Evolutionary conservation across 2,888 invertebrate genomes (phyloP).

Genomic region (Mamestra brassicae): DNA sequence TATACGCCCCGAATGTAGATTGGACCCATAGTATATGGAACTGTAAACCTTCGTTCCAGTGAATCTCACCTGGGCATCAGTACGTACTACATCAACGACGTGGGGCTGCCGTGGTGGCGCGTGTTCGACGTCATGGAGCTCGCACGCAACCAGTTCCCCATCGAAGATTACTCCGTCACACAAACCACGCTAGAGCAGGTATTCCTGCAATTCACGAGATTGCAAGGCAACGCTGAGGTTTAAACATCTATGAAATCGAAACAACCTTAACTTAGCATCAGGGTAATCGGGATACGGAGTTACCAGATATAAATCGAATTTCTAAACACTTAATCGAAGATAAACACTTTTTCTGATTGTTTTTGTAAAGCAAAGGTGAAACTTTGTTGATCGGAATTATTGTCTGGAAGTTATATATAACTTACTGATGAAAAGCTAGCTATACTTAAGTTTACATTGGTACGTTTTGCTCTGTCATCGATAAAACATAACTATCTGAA

Average conservation of each 20-base stretch:
- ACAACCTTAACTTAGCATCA: slow-evolving; percentile 38
- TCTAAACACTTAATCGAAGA: slow-evolving; percentile 19
- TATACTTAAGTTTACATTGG: slow-evolving; percentile 16
- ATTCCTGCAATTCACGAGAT: slow-evolving; percentile 91
- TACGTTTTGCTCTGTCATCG: slow-evolving; percentile 7
- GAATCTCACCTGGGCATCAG: slow-evolving; percentile 93
- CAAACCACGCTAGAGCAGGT: slow-evolving; percentile 96
- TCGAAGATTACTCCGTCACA: slow-evolving; percentile 95
- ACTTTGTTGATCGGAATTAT: neutral
- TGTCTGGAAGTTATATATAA: slow-evolving; percentile 9
- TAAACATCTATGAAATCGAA: slow-evolving; percentile 14
- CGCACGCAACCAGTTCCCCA: slow-evolving; percentile 89
- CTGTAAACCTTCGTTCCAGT: slow-evolving; percentile 78
- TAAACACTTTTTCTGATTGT: slow-evolving; percentile 4
- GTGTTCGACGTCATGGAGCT: slow-evolving; percentile 93
- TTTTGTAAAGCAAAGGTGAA: neutral
- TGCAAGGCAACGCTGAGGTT: slow-evolving; percentile 70
- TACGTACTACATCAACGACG: slow-evolving; percentile 92
- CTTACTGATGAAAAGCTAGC: neutral
- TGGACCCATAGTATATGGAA: too few relatives aligned
- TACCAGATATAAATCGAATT: slow-evolving; percentile 42
- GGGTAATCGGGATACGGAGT: slow-evolving; percentile 36
- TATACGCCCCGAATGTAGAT: neutral
- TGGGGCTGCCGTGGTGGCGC: slow-evolving; percentile 92
- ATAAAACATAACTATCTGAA: slow-evolving; percentile 9